Conservation (phyloP, 2,797 vertebrate genomes). For the Acipenser transmontanus region DNA sequence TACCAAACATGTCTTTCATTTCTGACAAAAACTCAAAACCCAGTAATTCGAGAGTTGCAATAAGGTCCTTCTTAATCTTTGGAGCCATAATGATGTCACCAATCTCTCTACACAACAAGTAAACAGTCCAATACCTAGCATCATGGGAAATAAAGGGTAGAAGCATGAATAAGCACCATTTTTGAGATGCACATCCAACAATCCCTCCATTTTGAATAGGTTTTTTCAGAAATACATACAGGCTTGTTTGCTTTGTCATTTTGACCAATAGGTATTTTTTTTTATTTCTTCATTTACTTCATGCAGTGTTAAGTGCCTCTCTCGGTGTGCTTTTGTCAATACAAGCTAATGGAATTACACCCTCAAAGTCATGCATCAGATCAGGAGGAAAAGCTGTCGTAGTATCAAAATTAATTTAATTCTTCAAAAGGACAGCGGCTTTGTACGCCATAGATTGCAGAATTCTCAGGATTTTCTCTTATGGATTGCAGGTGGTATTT, state of each 20-base stretch:
- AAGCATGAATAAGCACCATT: conserved; percentile 25
- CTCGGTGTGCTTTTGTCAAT: conserved; percentile 9
- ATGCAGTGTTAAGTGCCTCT: conserved; percentile 19
- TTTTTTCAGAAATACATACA: conserved; percentile 12
- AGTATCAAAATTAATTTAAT: no score
- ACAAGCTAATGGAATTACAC: conserved; percentile 17
- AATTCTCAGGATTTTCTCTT: no score
- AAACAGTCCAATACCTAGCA: conserved; percentile 20
- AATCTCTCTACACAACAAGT: conserved; percentile 17
- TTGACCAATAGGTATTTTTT: not conserved
- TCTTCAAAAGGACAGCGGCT: no score
- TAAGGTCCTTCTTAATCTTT: conserved; percentile 5
- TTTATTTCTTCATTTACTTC: conserved; percentile 19
- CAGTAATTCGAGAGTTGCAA: conserved; percentile 11
- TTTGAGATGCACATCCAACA: conserved; percentile 25
- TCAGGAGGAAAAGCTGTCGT: no score
- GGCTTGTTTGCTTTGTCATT: conserved; percentile 16
- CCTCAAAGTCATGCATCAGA: not conserved
- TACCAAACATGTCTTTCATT: conserved; percentile 14
- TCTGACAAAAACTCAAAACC: conserved; percentile 14
- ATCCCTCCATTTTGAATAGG: conserved; percentile 6
- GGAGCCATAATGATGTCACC: conserved; percentile 20
- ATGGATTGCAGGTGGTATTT: conserved; percentile 17
- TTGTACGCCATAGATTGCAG: no score
- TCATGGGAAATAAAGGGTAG: conserved; percentile 20